Evolutionary conservation across 2,113 vertebrate genomes (phyloP).

Genomic region (Xiphophorus couchianus): DNA sequence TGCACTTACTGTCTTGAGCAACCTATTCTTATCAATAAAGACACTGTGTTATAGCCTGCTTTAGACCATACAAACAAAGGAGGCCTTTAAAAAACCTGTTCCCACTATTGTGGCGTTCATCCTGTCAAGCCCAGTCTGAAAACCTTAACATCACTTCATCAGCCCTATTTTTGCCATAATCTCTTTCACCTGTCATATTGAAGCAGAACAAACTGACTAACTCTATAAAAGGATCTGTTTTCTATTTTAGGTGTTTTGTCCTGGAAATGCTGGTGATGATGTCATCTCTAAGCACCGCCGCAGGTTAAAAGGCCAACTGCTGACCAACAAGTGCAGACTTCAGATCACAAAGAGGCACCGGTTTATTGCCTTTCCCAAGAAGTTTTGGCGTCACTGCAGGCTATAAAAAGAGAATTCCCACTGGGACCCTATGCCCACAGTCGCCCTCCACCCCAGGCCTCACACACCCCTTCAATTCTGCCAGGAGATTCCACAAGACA

Average conservation of each 20-base stretch:
- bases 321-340: conserved; percentile 73
- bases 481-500: conserved; percentile 70
- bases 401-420: conserved; percentile 81
- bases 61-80: conserved; percentile 5
- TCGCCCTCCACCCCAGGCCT: conserved; percentile 61
- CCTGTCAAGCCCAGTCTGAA: conserved; percentile 11
- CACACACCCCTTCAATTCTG: conserved; percentile 70
- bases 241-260: conserved; percentile 32
- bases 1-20: conserved; percentile 4
- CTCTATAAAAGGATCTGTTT: conserved; percentile 15
- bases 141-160: conserved; percentile 47
- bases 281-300: conserved; percentile 60
- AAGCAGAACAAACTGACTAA: conserved; percentile 6
- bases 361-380: conserved; percentile 83
- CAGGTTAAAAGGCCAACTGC: conserved; percentile 68
- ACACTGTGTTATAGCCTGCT: conserved; percentile 3
- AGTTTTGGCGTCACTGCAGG: conserved; percentile 77
- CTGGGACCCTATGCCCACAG: conserved; percentile 71
- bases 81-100: background rate
- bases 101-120: conserved; percentile 9
- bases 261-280: conserved; percentile 59
- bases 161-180: conserved; percentile 42
- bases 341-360: conserved; percentile 72
- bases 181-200: conserved; percentile 42
- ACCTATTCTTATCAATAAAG: background rate